Evolutionary conservation across 2,113 vertebrate species (phyloP).

Genomic region (Melanerpes formicivorus): DNA sequence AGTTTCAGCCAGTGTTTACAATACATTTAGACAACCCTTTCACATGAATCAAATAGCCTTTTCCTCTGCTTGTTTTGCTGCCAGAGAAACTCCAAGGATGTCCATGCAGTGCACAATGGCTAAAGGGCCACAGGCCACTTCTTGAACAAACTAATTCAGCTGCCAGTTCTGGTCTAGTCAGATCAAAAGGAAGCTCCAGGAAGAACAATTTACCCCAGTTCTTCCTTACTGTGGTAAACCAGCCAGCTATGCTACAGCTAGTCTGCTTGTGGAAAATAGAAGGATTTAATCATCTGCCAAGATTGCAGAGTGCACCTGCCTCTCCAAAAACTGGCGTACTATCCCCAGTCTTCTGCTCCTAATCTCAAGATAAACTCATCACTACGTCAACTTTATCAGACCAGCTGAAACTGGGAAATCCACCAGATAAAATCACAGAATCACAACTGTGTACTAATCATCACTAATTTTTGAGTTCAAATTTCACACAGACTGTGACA

Average conservation of each 20-base stretch:
- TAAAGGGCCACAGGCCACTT: not conserved
- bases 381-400: not conserved
- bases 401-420: not conserved
- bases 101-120: accelerated
- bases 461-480: not conserved
- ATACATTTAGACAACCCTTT: not conserved
- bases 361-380: not conserved
- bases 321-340: not conserved
- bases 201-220: not conserved
- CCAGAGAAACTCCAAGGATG: not conserved
- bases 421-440: not conserved
- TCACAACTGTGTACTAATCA: not conserved
- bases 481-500: not conserved
- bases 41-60: not conserved
- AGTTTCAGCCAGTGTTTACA: not conserved
- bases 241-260: not conserved
- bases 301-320: not conserved
- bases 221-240: not conserved
- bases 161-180: not conserved
- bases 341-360: not conserved
- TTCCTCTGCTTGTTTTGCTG: not conserved
- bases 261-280: not conserved
- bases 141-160: not conserved
- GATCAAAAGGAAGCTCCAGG: not conserved
- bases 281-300: not conserved